phyloP scores from a whole-genome alignment of 2,113 vertebrate species.

The Phainopepla nitens region DNA sequence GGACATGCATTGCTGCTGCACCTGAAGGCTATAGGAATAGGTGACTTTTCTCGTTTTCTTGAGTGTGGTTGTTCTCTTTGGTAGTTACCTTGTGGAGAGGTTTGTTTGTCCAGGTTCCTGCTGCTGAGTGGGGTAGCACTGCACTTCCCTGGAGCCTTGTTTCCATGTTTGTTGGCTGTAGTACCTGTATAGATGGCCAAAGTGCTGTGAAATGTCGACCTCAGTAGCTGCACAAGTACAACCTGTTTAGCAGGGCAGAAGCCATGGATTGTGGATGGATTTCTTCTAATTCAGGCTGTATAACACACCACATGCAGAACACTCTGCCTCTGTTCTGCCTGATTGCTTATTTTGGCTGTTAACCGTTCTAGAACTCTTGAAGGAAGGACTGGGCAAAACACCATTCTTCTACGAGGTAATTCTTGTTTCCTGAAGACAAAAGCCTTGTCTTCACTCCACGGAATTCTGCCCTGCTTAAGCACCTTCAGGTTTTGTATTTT shows the following conservation, averaged over 20 bases:
- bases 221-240: background rate
- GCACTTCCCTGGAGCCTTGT: background rate
- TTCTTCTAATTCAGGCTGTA: background rate
- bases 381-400: background rate
- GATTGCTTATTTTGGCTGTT: background rate
- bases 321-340: background rate
- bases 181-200: background rate
- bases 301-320: background rate
- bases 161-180: constrained; percentile 14
- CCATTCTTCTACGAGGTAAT: background rate
- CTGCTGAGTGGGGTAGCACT: background rate
- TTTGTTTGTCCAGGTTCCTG: constrained; percentile 48
- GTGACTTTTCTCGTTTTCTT: constrained; percentile 62
- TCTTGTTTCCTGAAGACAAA: background rate
- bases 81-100: constrained; percentile 43
- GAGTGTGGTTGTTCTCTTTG: constrained; percentile 51
- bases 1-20: constrained; percentile 59
- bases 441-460: background rate
- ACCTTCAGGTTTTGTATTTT: background rate
- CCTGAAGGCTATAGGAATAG: constrained; percentile 68
- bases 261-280: background rate
- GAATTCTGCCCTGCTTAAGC: constrained; percentile 26
- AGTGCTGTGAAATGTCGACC: background rate
- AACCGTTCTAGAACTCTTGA: background rate
- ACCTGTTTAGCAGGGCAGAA: constrained; percentile 12